Base-by-base conservation (phyloP, 2,113 vertebrate genomes). In the Gopherus evgoodei region DNA sequence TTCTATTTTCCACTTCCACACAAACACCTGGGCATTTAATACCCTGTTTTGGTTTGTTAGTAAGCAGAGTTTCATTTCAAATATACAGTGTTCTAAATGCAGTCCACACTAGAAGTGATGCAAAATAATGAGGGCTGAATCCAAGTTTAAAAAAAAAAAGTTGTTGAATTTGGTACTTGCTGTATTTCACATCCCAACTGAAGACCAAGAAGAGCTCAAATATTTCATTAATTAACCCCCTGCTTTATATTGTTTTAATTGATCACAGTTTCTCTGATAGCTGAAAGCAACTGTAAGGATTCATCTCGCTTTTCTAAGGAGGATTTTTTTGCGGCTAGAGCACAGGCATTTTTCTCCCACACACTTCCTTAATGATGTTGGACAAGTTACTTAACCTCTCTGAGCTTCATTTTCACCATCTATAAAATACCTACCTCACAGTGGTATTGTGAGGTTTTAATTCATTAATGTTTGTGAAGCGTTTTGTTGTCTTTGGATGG, bases 21-120 rank as follows among this genome's bases (percentile, higher is more conserved):
- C 65, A 93, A 86, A 62, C 81, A 91, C 83, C 83, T 90, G 87
- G n/a, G 38, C 69, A 82, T 93, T 93, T 94, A 89, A 95, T 86
- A 85, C 54, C 24, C 35, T 42, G 24, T 17, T 96, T 90, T 84
- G 7, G 3, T 93, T 92, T 93, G 80, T 89, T 72, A 27, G 22
- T 85, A 52, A 5, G 35, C 83, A 94, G 78, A n/a, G 53, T 27
- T 87, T 57, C 2, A 1, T 90, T 94, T 93, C 49, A 84, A 10
- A 65, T 57, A 12, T 65, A 52, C 91, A 11, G 57, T 50, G 65
- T n/a, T 72, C 62, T 0, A 0, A 90, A 65, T 22, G 83, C 49
- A 6, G 24, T 89, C 31, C 83, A 90, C 75, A 88, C 53, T 81
- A 44, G 38, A 69, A 72, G 85, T 3, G 50, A 88, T 90, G 81